phyloP scores from a whole-genome alignment of 2,888 invertebrate genomes.

The Sinohyriopsis cumingii region DNA sequence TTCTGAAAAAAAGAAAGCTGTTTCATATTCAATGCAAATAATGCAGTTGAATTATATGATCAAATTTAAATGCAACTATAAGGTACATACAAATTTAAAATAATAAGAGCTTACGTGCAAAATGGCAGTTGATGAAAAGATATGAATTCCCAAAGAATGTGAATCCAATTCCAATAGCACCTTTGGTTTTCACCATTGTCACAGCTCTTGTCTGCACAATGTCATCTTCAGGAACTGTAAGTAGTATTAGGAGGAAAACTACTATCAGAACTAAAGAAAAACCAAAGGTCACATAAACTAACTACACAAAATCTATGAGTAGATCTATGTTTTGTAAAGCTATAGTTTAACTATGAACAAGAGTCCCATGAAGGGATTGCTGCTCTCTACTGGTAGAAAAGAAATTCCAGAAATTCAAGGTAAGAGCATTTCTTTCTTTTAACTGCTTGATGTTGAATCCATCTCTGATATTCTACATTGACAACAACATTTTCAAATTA shows the following conservation, averaged over 20 bases:
- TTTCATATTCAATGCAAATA: too few relatives aligned
- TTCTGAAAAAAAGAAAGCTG: too few relatives aligned
- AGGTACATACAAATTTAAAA: neutral
- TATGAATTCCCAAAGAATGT: slow-evolving; percentile 95
- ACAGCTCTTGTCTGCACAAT: slow-evolving; percentile 91
- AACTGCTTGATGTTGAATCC: too few relatives aligned
- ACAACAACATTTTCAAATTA: too few relatives aligned
- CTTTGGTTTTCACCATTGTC: slow-evolving; percentile 89
- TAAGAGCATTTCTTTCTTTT: too few relatives aligned
- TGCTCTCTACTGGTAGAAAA: too few relatives aligned
- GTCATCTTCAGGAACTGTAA: slow-evolving; percentile 85
- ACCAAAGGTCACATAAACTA: neutral
- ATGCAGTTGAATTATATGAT: too few relatives aligned
- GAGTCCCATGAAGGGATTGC: too few relatives aligned
- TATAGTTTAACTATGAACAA: too few relatives aligned
- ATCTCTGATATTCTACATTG: too few relatives aligned
- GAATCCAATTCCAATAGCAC: slow-evolving; percentile 93
- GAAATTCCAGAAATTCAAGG: too few relatives aligned
- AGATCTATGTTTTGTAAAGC: neutral
- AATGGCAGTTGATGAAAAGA: slow-evolving; percentile 94
- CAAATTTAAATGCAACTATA: too few relatives aligned
- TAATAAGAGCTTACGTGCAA: slow-evolving; percentile 72
- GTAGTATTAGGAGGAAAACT: slow-evolving; percentile 2
- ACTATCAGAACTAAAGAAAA: slow-evolving; percentile 1
- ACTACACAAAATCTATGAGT: neutral